Base-by-base conservation (phyloP, 2,888 invertebrate genomes). In the Leptinotarsa peninsularis region DNA sequence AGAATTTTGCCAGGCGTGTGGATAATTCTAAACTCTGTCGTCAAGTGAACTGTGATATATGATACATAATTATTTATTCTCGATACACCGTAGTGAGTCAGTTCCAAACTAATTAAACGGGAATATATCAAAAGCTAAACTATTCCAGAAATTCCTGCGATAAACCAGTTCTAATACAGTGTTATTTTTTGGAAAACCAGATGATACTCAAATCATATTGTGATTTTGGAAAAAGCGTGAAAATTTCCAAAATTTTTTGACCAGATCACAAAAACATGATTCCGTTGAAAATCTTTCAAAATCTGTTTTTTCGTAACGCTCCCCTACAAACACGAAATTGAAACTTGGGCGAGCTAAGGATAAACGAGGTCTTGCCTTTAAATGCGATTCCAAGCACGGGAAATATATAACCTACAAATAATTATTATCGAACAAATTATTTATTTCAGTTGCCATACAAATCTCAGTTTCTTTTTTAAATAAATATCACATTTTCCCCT, bases 21-120 rank as follows among this genome's bases (percentile, higher is more conserved):
- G 33, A 69, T 69, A 23, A 56, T 54, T 33, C n/a, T 54, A 17
- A 4, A 56, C 43, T 63, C 17, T 52, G 69, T 69, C 56, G n/a
- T 54, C 56, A 69, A 56, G 56, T 49, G 43, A 33, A 21, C 33
- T 56, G 15, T 56, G 49, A 69, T 56, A 58, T 21, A 69, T 69
- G 54, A 43, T 58, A 33, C 21, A n/a, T 17, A 49, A 70, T 70
- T 58, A 70, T 70, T 70, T 60, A 70, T 60, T 70, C 43, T 50
- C 49, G 23, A 58, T 70, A 70, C 58, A 54, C n/a, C 70, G 49
- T 58, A 17, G 15, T 18, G 50, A 21, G 21, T n/a, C 21, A 43
- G 21, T 60, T 56, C 15, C 58, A 17, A 15, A 60, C 49, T 58
- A 70, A 21, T 58, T 21, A 58, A 49, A 49, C 21, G 49, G 17